phyloP scores from a whole-genome alignment of 2,888 invertebrate genomes.

The Dicycla oo region DNA sequence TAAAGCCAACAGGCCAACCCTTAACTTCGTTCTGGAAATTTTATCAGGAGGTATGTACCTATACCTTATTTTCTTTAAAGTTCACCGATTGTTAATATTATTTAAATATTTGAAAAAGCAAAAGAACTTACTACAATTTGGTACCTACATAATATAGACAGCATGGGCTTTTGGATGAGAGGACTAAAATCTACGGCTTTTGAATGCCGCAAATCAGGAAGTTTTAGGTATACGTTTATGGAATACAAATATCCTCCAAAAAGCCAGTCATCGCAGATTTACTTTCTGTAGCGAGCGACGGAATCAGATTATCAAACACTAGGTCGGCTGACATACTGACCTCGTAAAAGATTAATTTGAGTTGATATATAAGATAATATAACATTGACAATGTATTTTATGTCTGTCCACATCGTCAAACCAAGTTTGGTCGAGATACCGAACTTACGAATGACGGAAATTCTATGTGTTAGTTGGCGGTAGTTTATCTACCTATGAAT shows the following conservation, averaged over 20 bases:
- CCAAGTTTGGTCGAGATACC: slow-evolving; percentile 33
- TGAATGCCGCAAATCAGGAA: slow-evolving; percentile 30
- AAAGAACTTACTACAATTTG: not conserved
- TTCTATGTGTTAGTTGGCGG: slow-evolving; percentile 9
- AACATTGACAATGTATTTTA: slow-evolving; percentile 51
- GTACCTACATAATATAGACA: not conserved
- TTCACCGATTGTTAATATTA: not conserved
- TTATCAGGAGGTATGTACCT: slow-evolving; percentile 64
- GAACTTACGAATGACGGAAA: slow-evolving; percentile 14
- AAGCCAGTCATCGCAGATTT: slow-evolving; percentile 12
- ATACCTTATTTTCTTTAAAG: not conserved
- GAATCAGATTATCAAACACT: slow-evolving; percentile 18
- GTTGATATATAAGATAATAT: slow-evolving; percentile 35
- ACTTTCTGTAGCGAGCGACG: not conserved
- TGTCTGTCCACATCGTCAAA: slow-evolving; percentile 37
- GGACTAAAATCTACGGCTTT: not conserved
- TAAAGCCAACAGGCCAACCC: slow-evolving; percentile 65
- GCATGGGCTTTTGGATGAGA: not conserved
- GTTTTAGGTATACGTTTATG: slow-evolving; percentile 37
- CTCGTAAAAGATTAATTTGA: slow-evolving; percentile 53
- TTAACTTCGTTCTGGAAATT: slow-evolving; percentile 79
- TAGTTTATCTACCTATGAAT: slow-evolving; percentile 2
- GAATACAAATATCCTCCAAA: slow-evolving; percentile 29
- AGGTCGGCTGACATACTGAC: slow-evolving; percentile 31
- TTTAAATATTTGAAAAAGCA: not conserved